Evolutionary conservation across 2,797 vertebrate genomes (phyloP), one percentile per base, ranked within the genome.

Genomic region (Paramormyrops hopkinsi): DNA sequence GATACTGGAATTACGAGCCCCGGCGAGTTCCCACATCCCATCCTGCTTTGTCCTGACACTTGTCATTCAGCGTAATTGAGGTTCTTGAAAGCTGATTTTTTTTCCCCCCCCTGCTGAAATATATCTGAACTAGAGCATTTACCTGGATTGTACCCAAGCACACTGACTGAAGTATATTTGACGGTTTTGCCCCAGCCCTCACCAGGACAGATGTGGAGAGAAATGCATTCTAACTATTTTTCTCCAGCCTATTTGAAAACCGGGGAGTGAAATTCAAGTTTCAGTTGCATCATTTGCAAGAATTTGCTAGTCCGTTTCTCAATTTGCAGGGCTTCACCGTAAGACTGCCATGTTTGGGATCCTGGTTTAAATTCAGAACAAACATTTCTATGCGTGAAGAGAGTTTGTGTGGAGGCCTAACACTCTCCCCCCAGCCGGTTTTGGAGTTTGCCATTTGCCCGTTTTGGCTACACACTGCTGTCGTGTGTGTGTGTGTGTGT

Each of bases 11-110:
- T 82, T 48, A 82, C 41, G 12, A 73, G 65, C 65, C 25, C 25
- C 11, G 0, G 65, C 4, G n/a, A n/a, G 5, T 86, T 86, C 25
- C 50, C 25, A 6, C 25, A 22, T 86, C 22, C 22, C 3, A 5
- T 54, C 11, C 12, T 4, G 22, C 22, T 46, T 54, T 33, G 50
- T 50, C 33, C 46, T 46, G 48, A 53, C 84, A 25, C 48, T 86
- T 33, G 48, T 33, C 84, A 33, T 86, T 86, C 48, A 29, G 84
- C 22, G 84, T 86, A 86, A 86, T 86, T 86, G 22, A 53, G 48
- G n/a, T 86, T 86, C 19, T 29, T 86, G 50, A 86, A 29, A 86
- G 50, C 84, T 53, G 44, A 33, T 51, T 25, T 25, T 25, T 5
- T 8, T 2, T 44, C 6, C 5, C 22, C 2, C 37, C 25, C 8